Evolutionary conservation across 2,888 invertebrate genomes (phyloP), one percentile per base, ranked within the genome.

Genomic region (Panorpa germanica): DNA sequence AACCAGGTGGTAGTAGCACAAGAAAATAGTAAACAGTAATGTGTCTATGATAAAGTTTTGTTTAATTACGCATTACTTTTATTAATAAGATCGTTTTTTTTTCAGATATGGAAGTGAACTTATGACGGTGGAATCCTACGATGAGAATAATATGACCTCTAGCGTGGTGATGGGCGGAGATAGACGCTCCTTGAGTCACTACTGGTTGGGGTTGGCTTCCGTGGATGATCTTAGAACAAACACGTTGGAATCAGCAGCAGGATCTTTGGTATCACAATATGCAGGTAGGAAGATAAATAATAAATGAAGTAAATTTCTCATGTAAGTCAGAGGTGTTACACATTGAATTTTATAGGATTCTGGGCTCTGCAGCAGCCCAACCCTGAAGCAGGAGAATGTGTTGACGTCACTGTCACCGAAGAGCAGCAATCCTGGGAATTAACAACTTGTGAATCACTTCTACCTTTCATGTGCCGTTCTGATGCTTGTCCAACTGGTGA

Each of bases 391-490:
- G 93, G 93, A 28, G 83, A 88, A 60, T 93, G 93, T 56, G 90
- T 91, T 6, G 81, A 83, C 39, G 82, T 80, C 3, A 59, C 60
- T 10, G 55, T 69, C 26, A 52, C 52, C 11, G 44, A 49, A n/a
- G 61, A 61, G 37, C 57, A 70, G 30, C 88, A 90, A 55, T 85
- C 85, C 34, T 95, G 95, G 95, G 77, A 83, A 50, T 61, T 95
- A 35, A 83, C 85, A 32, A 88, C 90, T 17, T 95, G 95, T 53
- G 93, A 93, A 61, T 77, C 82, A 31, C 64, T 95, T 29, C 60
- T 91, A 43, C 91, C 91, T 15, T 95, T 95, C 54, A 81, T 93
- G 71, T 95, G 95, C 50, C 71, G 81, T 47, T 67, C 86, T 15
- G 68, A 69, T 39, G 91, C 93, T 29, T 95, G 93, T 53, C 86